Evolutionary conservation across 1,140 invertebrate genomes (phyloP).

Genomic region (Drosophila ambigua): DNA sequence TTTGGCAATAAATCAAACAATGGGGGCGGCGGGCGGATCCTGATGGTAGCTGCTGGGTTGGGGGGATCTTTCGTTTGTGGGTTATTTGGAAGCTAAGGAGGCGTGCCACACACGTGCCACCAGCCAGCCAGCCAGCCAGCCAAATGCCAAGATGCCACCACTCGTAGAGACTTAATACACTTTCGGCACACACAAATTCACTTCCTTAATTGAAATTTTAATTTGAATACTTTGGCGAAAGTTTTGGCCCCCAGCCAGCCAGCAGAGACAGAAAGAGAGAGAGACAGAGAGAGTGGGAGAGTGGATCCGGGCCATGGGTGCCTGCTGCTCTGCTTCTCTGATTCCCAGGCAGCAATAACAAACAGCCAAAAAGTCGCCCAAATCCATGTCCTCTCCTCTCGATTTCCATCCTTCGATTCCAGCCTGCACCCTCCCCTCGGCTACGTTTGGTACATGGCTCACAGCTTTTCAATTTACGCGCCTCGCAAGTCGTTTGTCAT

Average conservation of each 20-base stretch:
- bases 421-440: not conserved
- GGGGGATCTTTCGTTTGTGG: constrained; percentile 37
- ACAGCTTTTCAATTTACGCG: constrained; percentile 80
- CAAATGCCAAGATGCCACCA: constrained; percentile 76
- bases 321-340: not conserved
- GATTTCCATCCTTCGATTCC: not conserved
- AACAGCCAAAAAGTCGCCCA: constrained; percentile 71
- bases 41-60: constrained; percentile 6
- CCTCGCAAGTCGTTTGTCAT: constrained; percentile 79
- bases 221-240: constrained; percentile 82
- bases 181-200: constrained; percentile 80
- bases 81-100: constrained; percentile 6
- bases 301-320: constrained; percentile 7
- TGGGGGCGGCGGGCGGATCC: constrained; percentile 22
- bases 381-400: constrained; percentile 32
- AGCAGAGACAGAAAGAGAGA: not conserved
- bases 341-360: constrained; percentile 63
- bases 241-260: constrained; percentile 74
- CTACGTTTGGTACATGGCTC: constrained; percentile 60
- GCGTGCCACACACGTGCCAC: constrained; percentile 42
- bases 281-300: not conserved
- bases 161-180: constrained; percentile 79
- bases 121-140: constrained; percentile 41
- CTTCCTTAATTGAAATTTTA: constrained; percentile 83
- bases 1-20: constrained; percentile 80